Conservation (phyloP, 2,797 vertebrate genomes). For the Poecilia gillii region DNA sequence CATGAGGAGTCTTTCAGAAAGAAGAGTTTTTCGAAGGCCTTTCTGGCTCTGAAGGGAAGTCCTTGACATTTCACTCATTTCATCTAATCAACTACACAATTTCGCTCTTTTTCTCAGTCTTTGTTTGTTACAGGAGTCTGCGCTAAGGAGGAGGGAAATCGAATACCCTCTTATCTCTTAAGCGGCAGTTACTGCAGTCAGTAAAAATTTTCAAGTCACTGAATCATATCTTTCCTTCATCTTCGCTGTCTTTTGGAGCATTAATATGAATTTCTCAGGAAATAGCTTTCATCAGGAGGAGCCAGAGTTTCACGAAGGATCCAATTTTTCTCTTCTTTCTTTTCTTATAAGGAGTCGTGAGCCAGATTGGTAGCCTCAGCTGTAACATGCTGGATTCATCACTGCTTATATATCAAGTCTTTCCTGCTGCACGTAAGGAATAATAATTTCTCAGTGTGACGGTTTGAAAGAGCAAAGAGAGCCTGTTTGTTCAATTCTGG, state of each 20-base stretch:
- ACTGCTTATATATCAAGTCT: conserved; percentile 73
- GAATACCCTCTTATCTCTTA: conserved; percentile 54
- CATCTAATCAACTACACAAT: conserved; percentile 55
- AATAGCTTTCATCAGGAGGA: conserved; percentile 69
- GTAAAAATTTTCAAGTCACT: conserved; percentile 58
- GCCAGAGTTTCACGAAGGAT: conserved; percentile 62
- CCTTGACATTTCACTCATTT: conserved; percentile 76
- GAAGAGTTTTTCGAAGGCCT: conserved; percentile 56
- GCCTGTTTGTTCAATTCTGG: conserved; percentile 70
- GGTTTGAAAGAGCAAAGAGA: conserved; percentile 75
- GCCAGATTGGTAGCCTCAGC: conserved; percentile 70
- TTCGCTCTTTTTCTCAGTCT: conserved; percentile 41
- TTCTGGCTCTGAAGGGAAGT: conserved; percentile 61
- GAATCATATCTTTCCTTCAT: conserved; percentile 57
- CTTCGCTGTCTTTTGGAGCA: conserved; percentile 58
- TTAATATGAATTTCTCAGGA: conserved; percentile 67
- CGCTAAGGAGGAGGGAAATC: conserved; percentile 31
- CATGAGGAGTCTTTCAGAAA: conserved; percentile 61
- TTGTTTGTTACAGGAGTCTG: conserved; percentile 53
- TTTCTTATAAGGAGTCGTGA: conserved; percentile 53
- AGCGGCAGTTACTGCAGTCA: conserved; percentile 38
- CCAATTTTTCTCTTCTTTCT: conserved; percentile 65
- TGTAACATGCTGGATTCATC: conserved; percentile 78
- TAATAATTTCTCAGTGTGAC: conserved; percentile 76
- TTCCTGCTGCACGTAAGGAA: conserved; percentile 74